Conservation (phyloP, 2,888 invertebrate genomes). For the Xylocampa areola region DNA sequence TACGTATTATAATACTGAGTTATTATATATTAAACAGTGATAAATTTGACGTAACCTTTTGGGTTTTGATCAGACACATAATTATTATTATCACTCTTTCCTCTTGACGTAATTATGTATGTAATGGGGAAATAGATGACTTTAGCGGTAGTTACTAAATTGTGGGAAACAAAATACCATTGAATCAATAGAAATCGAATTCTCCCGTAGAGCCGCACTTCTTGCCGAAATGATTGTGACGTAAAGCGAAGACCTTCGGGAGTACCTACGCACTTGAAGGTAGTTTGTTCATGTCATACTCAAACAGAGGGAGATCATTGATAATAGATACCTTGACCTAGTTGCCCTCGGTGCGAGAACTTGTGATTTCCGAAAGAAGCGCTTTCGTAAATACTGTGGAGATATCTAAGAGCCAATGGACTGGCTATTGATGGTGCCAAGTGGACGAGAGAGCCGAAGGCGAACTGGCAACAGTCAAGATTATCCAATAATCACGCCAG, state of each 20-base stretch:
- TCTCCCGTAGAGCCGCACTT: not conserved
- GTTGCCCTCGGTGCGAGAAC: slow-evolving; percentile 26
- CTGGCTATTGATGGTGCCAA: slow-evolving; percentile 22
- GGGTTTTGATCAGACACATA: too few species aligned
- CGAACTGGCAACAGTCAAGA: slow-evolving; percentile 19
- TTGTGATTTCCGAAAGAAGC: slow-evolving; percentile 41
- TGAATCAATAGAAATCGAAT: not conserved
- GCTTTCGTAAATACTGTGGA: slow-evolving; percentile 41
- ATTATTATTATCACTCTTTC: too few species aligned
- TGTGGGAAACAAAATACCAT: too few species aligned
- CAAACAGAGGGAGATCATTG: slow-evolving; percentile 38
- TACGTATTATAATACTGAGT: too few species aligned
- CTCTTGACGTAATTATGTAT: too few species aligned
- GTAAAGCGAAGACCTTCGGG: not conserved
- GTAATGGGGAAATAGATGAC: too few species aligned
- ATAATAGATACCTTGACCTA: slow-evolving; percentile 45
- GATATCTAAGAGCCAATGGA: slow-evolving; percentile 7
- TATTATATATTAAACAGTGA: too few species aligned
- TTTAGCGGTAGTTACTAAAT: too few species aligned
- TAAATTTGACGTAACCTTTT: too few species aligned
- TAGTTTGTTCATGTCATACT: slow-evolving; percentile 26
- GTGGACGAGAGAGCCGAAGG: slow-evolving; percentile 15
- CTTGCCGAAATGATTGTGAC: not conserved
- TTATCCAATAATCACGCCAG: slow-evolving; percentile 14
- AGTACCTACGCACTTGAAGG: slow-evolving; percentile 11